Conservation (phyloP, 2,797 vertebrate genomes). For the Cacajao melanocephalus region DNA sequence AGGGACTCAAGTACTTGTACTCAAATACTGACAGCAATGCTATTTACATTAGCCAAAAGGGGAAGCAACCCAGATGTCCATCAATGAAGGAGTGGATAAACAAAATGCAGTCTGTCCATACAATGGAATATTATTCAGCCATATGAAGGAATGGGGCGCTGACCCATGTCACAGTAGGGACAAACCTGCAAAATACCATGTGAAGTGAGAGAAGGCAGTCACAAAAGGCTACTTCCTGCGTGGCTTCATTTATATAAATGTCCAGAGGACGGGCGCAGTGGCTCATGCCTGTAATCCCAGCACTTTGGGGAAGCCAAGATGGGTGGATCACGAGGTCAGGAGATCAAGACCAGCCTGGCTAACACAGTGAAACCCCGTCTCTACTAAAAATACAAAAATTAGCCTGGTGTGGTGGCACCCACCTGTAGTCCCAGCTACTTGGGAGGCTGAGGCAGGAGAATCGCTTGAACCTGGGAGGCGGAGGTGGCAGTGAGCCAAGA, state of each 20-base stretch:
- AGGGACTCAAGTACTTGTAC: neutral
- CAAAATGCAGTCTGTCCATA: rapidly evolving
- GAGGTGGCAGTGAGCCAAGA: no score
- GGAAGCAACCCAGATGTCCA: neutral
- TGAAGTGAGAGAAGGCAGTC: neutral
- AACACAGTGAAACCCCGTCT: no score
- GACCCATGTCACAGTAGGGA: rapidly evolving
- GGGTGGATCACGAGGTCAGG: no score
- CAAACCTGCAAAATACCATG: neutral
- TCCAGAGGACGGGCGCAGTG: neutral
- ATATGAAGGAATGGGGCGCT: rapidly evolving
- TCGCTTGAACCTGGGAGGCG: no score
- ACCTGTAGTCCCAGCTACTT: no score
- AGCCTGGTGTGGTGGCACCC: no score
- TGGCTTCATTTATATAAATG: neutral
- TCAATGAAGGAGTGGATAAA: rapidly evolving
- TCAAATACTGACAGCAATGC: rapidly evolving
- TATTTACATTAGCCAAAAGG: neutral
- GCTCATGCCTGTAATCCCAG: no score
- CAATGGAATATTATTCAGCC: neutral
- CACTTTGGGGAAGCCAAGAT: no score
- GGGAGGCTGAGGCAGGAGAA: no score
- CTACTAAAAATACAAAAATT: no score
- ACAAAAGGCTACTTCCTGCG: rapidly evolving
- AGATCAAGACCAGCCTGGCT: no score